Evolutionary conservation across 2,113 vertebrate species (phyloP), one percentile per base, ranked within the genome.

Genomic region (Octodon degus): DNA sequence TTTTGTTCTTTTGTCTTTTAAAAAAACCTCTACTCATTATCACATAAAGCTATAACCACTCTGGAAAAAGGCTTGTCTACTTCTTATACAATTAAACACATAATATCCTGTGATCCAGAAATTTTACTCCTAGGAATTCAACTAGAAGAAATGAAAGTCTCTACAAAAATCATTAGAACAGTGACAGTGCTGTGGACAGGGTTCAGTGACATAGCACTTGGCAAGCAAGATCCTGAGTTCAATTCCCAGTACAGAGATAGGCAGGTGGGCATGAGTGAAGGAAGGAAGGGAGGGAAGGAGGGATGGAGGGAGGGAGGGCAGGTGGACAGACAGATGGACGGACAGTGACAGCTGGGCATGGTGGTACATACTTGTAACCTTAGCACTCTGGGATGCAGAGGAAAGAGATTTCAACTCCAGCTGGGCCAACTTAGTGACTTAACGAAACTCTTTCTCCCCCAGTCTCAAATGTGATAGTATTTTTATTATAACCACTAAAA

Each of bases 11-110:
- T 58, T 58, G 16, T 58, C 55, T 58, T 58, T 16, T 22, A 60
- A 62, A 24, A 94, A 40, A 87, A 84, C 47, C 62, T 84, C 67
- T 47, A 81, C 12, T 37, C 30, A 50, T 87, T 58, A 83, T 1
- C 37, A 34, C 32, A 87, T 10, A 81, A 88, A 3, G 10, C 34
- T 47, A 84, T 47, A 68, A 76, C 10, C 19, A 22, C 37, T 92
- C 34, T 58, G 32, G 20, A 77, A 94, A 91, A 92, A 91, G 27
- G 16, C 34, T 34, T 62, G 76, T 12, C 4, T 2, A 53, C 55
- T 81, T 85, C 55, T 92, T 65, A 82, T 3, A 93, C 53, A 86
- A 92, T 47, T 93, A 77, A 67, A 68, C 40, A 86, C 4, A 79
- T 0, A 92, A 40, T 19, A 90, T 34, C 16, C 47, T 60, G 40